Evolutionary conservation across 1,140 invertebrate species (phyloP).

Genomic region (Nylanderia fulva): DNA sequence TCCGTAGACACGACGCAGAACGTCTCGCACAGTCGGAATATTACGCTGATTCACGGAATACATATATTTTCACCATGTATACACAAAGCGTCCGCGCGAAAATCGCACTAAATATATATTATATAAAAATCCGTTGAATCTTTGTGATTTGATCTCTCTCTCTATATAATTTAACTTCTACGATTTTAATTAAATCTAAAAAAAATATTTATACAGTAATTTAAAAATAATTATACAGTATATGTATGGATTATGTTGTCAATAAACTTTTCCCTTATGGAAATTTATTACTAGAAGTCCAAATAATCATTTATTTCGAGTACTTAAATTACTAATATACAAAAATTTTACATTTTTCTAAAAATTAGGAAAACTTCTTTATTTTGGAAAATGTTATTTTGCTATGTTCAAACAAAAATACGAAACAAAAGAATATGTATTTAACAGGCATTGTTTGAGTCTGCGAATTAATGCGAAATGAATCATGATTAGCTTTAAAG

Average conservation of each 20-base stretch:
- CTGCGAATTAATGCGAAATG: neutral
- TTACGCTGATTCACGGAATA: slow-evolving; percentile 52
- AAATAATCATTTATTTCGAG: no score
- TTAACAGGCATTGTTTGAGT: neutral
- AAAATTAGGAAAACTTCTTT: neutral
- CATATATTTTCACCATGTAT: neutral
- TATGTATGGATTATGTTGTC: no score
- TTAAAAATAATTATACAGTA: neutral
- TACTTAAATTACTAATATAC: no score
- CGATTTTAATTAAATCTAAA: neutral
- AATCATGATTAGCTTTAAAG: neutral
- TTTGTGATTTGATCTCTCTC: no score
- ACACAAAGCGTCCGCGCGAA: neutral
- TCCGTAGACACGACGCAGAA: neutral
- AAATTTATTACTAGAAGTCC: no score
- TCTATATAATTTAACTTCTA: no score
- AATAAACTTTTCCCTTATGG: no score
- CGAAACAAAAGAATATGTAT: neutral
- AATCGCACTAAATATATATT: neutral
- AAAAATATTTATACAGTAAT: no score
- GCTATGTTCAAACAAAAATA: no score
- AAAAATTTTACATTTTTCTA: neutral
- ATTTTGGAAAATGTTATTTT: neutral
- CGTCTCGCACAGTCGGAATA: slow-evolving; percentile 31
- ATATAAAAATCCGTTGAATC: neutral